Base-by-base conservation (phyloP, 1,140 invertebrate genomes). In the Achatina immaculata region DNA sequence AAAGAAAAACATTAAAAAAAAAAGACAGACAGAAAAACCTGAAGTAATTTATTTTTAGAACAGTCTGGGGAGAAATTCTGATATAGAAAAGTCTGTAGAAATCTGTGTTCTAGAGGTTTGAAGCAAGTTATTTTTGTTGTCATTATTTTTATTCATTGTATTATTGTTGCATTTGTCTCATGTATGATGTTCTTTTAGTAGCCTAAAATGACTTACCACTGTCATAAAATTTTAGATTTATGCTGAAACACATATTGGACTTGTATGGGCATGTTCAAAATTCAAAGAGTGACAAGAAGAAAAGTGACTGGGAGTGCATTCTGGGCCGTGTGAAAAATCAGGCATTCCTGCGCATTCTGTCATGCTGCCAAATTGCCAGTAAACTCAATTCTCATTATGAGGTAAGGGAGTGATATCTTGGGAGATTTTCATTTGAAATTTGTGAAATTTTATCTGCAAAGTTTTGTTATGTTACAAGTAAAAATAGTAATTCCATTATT, bases 341-440 rank as follows among this genome's bases (percentile, higher is more conserved):
- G 75, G 65, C 87, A 1, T 69, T 85, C 31, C 77, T 90, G 31
- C 66, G 89, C 31, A 82, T 87, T 4, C 66, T 87, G 9, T 88
- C 88, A 16, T 89, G 89, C 79, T 88, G 88, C 80, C 89, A 90
- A 73, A 85, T 90, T 73, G 86, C 89, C 55, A 89, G 88, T 80
- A 90, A 90, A 80, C 83, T 90, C 9, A 85, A 82, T 24, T 88
- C 88, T 42, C 87, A 89, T 78, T 89, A 90, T 69, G 86, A 84
- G 81, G 89, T 89, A 81, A 38, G n/a, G n/a, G 84, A 45, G 21
- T 62, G 16, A 65, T 62, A 66, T 36, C 58, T 31, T 82, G 36
- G 48, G 28, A 36, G 34, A 71, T 71, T 7, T 71, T 38, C 16
- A 6, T 38, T 19, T 71, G 11, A 14, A 40, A 71, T 71, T 71